A percentile compares a stretch with the other conserved stretches of the same genome.
These are phyloP conservation scores for Telenomus remus DNA, from an alignment of 1,140 invertebrate species.

Conservation along the genomic window DNA sequence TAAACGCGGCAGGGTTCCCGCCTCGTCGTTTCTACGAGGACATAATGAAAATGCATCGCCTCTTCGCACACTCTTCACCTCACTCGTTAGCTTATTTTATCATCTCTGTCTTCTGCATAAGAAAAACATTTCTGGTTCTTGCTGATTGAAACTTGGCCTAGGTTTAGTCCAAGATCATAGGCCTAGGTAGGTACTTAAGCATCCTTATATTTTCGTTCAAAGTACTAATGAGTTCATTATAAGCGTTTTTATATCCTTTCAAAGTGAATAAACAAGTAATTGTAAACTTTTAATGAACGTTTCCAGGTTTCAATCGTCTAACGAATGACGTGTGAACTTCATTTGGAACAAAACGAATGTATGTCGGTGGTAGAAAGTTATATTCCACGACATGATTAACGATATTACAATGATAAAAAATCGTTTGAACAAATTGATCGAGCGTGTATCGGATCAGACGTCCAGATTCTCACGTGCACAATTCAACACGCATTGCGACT, in stretches of 20 bases:
- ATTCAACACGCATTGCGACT: not conserved
- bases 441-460: not conserved
- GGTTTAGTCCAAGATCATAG: no score
- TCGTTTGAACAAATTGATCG: slow-evolving; percentile 4
- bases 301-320: not conserved
- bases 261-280: no score
- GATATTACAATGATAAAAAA: slow-evolving; percentile 2
- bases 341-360: not conserved
- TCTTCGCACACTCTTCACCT: slow-evolving; percentile 32
- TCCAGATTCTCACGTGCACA: not conserved
- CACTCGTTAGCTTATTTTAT: not conserved
- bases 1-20: slow-evolving; percentile 23
- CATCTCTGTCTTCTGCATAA: slow-evolving; percentile 7
- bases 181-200: no score
- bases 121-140: not conserved
- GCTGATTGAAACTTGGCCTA: no score
- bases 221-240: no score
- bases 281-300: no score
- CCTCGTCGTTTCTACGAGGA: slow-evolving; percentile 24
- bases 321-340: not conserved
- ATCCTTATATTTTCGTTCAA: no score
- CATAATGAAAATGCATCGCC: slow-evolving; percentile 44
- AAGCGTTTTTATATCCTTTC: no score
- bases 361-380: slow-evolving; percentile 6
- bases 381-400: slow-evolving; percentile 6